Evolutionary conservation across 2,113 vertebrate genomes (phyloP), one percentile per base, ranked within the genome.

Genomic region (Cariama cristata): DNA sequence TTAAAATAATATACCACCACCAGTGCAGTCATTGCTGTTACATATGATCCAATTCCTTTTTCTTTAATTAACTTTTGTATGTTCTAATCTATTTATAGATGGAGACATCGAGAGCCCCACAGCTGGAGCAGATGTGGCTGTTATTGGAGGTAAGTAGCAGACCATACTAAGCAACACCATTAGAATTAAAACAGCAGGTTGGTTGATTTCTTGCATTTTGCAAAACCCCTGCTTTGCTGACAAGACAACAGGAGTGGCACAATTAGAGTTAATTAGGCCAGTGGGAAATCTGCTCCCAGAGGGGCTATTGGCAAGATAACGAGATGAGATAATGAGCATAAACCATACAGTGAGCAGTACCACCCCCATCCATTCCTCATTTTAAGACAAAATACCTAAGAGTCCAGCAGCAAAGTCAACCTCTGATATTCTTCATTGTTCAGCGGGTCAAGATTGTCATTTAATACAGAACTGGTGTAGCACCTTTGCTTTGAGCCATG

Each of bases 141-240:
- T 98, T 93, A 97, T 98, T 93, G 98, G 94, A 97, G 97, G 98
- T 98, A 95, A 95, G 95, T 53, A 90, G 71, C 72, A 71, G 60
- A 81, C 40, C 1, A 0, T 59, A 59, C 32, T 67, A 87, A 79
- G 68, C 62, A 55, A 33, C 56, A 80, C 33, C 38, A 26, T 76
- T 84, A 85, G 76, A 88, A 94, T 84, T 79, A 83, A 93, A 93
- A 91, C 75, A 82, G 80, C 40, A 1, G 50, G 62, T 49, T 79
- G 50, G 66, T 88, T 93, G 68, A 71, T 93, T 66, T 79, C 90
- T 90, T 38, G 16, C 44, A 64, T 91, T 94, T 87, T 80, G 35
- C 40, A 82, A 79, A 95, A 50, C 60, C 45, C 28, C 9, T 45
- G 2, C 80, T 85, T 93, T 60, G 69, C 93, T 95, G 92, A 82